phyloP scores from a whole-genome alignment of 2,888 invertebrate species.

The Zhengitettix transpicula region DNA sequence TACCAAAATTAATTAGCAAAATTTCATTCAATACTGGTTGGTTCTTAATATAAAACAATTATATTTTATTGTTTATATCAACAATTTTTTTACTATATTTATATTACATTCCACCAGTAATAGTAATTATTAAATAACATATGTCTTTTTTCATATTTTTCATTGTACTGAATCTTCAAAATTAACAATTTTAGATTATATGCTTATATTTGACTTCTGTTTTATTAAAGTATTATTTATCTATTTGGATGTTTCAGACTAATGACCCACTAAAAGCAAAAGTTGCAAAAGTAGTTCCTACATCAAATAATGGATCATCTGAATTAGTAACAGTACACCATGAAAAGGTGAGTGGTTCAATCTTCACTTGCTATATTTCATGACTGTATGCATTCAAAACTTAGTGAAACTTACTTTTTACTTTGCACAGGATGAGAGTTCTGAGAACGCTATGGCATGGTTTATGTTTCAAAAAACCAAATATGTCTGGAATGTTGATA shows the following conservation, averaged over 20 bases:
- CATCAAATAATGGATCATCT: constrained; percentile 91
- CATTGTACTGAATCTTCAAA: too few species aligned
- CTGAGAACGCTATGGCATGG: constrained; percentile 47
- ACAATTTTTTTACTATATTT: too few species aligned
- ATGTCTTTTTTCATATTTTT: too few species aligned
- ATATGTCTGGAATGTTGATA: constrained; percentile 76
- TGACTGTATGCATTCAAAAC: neutral
- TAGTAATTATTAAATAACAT: too few species aligned
- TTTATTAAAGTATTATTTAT: too few species aligned
- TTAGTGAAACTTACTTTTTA: neutral
- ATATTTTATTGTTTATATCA: too few species aligned
- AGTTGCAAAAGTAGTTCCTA: constrained; percentile 87
- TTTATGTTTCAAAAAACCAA: constrained; percentile 96
- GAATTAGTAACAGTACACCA: constrained; percentile 73
- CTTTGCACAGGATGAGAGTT: constrained; percentile 25
- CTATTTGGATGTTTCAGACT: constrained; percentile 35
- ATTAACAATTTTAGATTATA: too few species aligned
- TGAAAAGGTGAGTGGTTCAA: constrained; percentile 32
- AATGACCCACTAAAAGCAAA: constrained; percentile 58
- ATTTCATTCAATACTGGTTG: too few species aligned
- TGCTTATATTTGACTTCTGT: too few species aligned
- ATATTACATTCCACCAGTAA: too few species aligned
- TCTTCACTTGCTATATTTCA: neutral
- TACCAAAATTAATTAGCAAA: too few species aligned
- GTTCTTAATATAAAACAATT: too few species aligned